These are phyloP conservation scores for Pyrrhia umbra DNA, from an alignment of 2,888 invertebrate species.

Conservation along the genomic window DNA sequence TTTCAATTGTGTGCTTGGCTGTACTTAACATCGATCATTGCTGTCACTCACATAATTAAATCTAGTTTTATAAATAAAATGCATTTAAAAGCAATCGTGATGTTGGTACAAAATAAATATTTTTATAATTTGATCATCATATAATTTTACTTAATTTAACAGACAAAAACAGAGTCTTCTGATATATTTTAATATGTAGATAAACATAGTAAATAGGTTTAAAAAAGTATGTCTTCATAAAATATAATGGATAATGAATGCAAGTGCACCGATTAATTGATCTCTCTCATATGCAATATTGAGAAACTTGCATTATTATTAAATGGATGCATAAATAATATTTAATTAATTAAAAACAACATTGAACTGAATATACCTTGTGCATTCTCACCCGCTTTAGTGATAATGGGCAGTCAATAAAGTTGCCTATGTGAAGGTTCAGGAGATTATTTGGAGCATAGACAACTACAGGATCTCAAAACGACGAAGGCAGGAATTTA, in stretches of 20 bases:
- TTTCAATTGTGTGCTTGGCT: conserved; percentile 32
- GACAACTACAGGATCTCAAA: not conserved
- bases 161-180: not conserved
- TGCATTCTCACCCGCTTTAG: not conserved
- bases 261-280: not conserved
- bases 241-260: not conserved
- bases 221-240: not conserved
- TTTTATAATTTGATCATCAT: conserved; percentile 35
- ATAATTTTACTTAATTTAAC: conserved; percentile 18
- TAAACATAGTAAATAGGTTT: not conserved
- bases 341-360: not conserved
- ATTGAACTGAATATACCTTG: not conserved
- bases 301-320: not conserved
- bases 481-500: not conserved
- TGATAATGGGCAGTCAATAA: not conserved
- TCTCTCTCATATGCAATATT: no score
- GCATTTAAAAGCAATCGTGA: conserved; percentile 68
- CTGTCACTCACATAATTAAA: conserved; percentile 33
- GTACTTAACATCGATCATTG: conserved; percentile 35
- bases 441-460: not conserved
- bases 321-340: no score
- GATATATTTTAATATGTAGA: not conserved
- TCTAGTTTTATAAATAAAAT: conserved; percentile 60
- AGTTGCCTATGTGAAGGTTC: not conserved
- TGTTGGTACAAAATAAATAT: conserved; percentile 36